A percentile compares a stretch with the other conserved stretches of the same genome.
Conservation (phyloP, 2,888 invertebrate genomes). For the Corbicula japonica region DNA sequence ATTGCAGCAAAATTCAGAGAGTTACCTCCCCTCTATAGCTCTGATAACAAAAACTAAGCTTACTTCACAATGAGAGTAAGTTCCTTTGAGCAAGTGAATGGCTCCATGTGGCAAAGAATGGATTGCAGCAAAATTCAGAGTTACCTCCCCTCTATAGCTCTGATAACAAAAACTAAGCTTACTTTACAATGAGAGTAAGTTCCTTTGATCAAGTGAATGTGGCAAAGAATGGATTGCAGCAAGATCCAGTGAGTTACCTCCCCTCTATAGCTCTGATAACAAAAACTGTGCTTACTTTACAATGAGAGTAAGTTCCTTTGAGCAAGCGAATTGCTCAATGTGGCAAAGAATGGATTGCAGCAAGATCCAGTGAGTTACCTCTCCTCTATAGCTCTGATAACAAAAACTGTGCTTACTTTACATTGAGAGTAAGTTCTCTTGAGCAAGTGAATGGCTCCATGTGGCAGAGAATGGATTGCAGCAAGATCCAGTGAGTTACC, state of each 20-base stretch:
- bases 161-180: too few species aligned
- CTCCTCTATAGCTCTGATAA: too few species aligned
- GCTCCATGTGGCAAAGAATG: slow-evolving; percentile 77
- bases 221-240: slow-evolving; percentile 72
- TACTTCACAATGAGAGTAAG: slow-evolving; percentile 81
- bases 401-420: slow-evolving; percentile 75
- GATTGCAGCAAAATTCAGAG: too few species aligned
- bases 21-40: slow-evolving; percentile 25
- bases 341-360: slow-evolving; percentile 72
- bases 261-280: too few species aligned
- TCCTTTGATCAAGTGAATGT: slow-evolving; percentile 69
- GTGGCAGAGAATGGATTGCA: slow-evolving; percentile 73
- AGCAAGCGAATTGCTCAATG: slow-evolving; percentile 72
- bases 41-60: too few species aligned
- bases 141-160: too few species aligned
- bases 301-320: slow-evolving; percentile 77
- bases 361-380: too few species aligned
- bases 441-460: slow-evolving; percentile 75
- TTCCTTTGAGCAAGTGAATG: slow-evolving; percentile 74
- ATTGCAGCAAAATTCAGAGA: slow-evolving; percentile 56
- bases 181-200: slow-evolving; percentile 81
- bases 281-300: slow-evolving; percentile 75
- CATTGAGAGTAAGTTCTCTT: slow-evolving; percentile 79
- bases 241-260: too few species aligned
- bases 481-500: too few species aligned